phyloP scores from a whole-genome alignment of 2,113 vertebrate species.

The Cervus canadensis region DNA sequence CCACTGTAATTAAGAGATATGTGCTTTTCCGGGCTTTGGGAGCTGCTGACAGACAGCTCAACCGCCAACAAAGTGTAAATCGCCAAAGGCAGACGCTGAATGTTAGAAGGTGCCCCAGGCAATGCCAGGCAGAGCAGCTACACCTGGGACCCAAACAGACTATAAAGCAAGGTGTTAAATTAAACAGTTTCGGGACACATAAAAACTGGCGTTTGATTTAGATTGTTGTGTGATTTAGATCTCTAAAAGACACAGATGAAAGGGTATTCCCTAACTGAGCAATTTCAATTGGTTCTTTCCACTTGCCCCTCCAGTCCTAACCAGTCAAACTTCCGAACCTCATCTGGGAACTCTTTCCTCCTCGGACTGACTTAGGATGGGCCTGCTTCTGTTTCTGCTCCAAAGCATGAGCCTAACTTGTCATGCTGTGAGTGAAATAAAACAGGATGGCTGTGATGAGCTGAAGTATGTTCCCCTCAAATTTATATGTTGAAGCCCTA shows the following conservation, averaged over 20 bases:
- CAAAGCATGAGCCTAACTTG: not conserved
- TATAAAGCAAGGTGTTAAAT: constrained; percentile 41
- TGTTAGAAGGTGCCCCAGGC: constrained; percentile 50
- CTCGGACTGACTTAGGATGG: not conserved
- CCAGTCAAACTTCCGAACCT: not conserved
- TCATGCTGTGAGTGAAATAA: not conserved
- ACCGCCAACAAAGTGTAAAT: constrained; percentile 4
- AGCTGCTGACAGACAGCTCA: constrained; percentile 44
- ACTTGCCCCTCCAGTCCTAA: not conserved
- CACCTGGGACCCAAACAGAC: not conserved
- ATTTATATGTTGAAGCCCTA: not conserved
- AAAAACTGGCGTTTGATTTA: constrained; percentile 10
- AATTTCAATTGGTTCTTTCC: not conserved
- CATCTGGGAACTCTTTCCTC: not conserved
- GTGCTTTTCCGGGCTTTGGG: not conserved
- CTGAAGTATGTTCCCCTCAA: not conserved
- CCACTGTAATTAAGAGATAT: constrained; percentile 58
- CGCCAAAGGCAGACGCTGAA: constrained; percentile 46
- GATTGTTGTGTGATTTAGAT: not conserved
- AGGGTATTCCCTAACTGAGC: not conserved
- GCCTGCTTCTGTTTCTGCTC: not conserved
- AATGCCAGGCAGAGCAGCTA: constrained; percentile 8
- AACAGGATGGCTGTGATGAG: not conserved
- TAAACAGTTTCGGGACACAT: constrained; percentile 27
- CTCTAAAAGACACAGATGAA: constrained; percentile 12